A percentile compares a stretch with the other conserved stretches of the same genome.
These are phyloP conservation scores for Plutomurus gul DNA, from an alignment of 1,140 invertebrate genomes.

Conservation along the genomic window DNA sequence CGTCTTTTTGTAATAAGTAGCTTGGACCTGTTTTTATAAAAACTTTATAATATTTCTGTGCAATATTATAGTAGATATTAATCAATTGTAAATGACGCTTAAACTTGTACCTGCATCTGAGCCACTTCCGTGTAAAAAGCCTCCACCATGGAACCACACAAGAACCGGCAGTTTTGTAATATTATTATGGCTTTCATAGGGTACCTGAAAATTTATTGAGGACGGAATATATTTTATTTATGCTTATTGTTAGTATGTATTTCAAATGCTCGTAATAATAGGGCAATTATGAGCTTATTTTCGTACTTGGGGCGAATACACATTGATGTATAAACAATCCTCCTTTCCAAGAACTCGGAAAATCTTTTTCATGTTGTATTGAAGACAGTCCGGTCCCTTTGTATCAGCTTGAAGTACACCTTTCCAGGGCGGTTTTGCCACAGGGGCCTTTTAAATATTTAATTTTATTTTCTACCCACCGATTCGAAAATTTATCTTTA, in stretches of 20 bases:
- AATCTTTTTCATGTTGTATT: conserved; percentile 43
- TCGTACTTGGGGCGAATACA: conserved; percentile 48
- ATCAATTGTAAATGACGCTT: no score
- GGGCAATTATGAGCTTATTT: not conserved
- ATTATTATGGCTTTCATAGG: not conserved
- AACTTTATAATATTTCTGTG: no score
- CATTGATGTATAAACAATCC: conserved; percentile 48
- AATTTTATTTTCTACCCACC: not conserved
- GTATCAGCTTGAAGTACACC: conserved; percentile 43
- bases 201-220: not conserved
- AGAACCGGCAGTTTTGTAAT: not conserved
- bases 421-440: conserved; percentile 44
- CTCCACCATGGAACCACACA: not conserved
- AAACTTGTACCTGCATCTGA: not conserved
- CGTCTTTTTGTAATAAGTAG: not conserved
- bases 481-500: not conserved
- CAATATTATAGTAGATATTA: no score
- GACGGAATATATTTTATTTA: not conserved
- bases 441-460: conserved; percentile 33
- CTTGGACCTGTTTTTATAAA: not conserved
- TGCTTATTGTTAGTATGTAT: no score
- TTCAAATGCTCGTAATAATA: no score
- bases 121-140: not conserved
- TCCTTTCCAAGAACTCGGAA: conserved; percentile 40
- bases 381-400: conserved; percentile 44